phyloP scores from a whole-genome alignment of 1,140 invertebrate genomes.

The Diorhabda elongata region DNA sequence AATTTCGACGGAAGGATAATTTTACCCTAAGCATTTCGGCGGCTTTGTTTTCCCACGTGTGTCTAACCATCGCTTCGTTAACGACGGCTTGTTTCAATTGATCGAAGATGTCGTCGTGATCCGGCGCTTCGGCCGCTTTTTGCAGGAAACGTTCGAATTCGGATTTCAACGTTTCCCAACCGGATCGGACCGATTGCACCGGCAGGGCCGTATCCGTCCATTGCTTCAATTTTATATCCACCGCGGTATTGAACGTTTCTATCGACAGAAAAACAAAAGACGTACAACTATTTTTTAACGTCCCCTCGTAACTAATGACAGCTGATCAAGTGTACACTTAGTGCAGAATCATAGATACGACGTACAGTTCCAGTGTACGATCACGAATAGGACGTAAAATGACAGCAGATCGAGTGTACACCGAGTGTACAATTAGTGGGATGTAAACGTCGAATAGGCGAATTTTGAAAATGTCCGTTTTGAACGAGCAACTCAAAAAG shows the following conservation, averaged over 20 bases:
- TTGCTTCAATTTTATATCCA: constrained; percentile 93
- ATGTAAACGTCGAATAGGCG: too few species aligned
- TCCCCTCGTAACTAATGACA: too few species aligned
- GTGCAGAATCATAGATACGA: too few species aligned
- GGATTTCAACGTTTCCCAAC: constrained; percentile 81
- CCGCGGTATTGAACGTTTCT: constrained; percentile 93
- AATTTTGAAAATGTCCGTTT: too few species aligned
- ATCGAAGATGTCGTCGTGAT: constrained; percentile 89
- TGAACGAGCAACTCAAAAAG: too few species aligned
- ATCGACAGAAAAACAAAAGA: background rate
- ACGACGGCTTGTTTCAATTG: constrained; percentile 84
- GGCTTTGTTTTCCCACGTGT: constrained; percentile 91
- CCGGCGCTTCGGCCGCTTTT: constrained; percentile 63
- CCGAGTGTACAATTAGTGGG: too few species aligned
- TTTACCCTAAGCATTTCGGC: constrained; percentile 63
- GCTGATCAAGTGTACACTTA: too few species aligned
- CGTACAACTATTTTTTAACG: too few species aligned
- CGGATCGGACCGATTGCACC: constrained; percentile 71
- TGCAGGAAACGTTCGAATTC: constrained; percentile 82
- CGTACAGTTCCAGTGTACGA: too few species aligned
- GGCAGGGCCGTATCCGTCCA: constrained; percentile 92
- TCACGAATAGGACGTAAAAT: too few species aligned
- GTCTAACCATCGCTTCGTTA: constrained; percentile 76
- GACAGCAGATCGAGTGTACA: too few species aligned
- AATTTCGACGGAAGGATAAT: background rate